These are phyloP conservation scores for Microcebus tavaratra DNA, from an alignment of 2,113 vertebrate species.

Conservation along the genomic window DNA sequence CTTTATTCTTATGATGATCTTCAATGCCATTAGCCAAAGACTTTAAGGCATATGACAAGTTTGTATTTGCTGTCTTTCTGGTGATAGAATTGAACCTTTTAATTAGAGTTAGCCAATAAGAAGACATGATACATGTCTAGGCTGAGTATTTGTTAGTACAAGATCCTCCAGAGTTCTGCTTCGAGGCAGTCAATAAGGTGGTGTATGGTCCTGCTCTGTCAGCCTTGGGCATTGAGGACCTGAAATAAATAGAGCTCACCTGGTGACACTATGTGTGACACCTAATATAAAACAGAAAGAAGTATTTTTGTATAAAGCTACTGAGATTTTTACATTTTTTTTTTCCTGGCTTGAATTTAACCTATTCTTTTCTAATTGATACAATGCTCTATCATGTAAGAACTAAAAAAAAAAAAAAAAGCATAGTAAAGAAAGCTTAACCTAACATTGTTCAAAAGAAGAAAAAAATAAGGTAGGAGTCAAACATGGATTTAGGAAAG, in stretches of 20 bases:
- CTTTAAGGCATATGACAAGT: background rate
- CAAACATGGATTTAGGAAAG: background rate
- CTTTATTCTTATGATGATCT: background rate
- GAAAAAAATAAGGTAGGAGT: background rate
- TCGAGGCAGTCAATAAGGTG: background rate
- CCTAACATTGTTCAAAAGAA: slow-evolving; percentile 9
- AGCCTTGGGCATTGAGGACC: background rate
- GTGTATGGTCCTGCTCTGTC: background rate
- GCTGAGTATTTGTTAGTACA: background rate
- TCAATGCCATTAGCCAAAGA: background rate
- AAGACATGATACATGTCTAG: background rate
- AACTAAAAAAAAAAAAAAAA: background rate
- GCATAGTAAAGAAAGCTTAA: background rate
- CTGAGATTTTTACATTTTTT: background rate
- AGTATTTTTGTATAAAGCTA: background rate
- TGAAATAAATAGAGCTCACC: background rate
- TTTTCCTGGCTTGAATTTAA: background rate
- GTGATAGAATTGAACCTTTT: background rate
- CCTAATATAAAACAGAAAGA: background rate
- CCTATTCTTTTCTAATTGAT: background rate
- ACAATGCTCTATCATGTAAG: background rate
- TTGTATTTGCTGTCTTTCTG: background rate
- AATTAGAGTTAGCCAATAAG: background rate
- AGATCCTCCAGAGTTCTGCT: background rate
- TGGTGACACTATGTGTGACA: background rate